Evolutionary conservation across 2,888 invertebrate genomes (phyloP).

Genomic region (Odiellus spinosus): DNA sequence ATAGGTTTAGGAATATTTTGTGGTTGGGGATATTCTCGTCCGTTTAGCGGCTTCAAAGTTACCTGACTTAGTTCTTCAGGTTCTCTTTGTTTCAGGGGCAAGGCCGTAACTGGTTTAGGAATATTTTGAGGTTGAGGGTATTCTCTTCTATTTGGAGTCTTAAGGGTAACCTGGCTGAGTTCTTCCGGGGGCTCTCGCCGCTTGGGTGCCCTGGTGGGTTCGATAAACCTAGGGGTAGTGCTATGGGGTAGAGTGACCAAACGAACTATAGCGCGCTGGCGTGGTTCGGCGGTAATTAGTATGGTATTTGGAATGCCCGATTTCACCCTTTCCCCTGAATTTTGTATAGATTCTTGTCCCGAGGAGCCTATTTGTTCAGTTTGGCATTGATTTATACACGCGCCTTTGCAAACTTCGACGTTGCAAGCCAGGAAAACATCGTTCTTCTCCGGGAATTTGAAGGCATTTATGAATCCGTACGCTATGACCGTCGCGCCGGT

Average conservation of each 20-base stretch:
- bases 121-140: no score
- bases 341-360: neutral
- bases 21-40: no score
- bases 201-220: neutral
- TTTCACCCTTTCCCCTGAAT: neutral
- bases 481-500: slow-evolving; percentile 46
- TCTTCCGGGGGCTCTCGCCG: no score
- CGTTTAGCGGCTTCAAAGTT: no score
- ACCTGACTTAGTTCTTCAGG: no score
- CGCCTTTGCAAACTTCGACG: slow-evolving; percentile 42
- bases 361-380: neutral
- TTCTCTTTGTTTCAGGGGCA: no score
- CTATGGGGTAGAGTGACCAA: neutral
- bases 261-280: neutral
- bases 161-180: no score
- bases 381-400: slow-evolving; percentile 16
- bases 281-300: neutral
- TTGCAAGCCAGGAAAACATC: slow-evolving; percentile 57
- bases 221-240: no score
- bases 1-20: no score
- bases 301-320: neutral
- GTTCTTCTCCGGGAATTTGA: slow-evolving; percentile 54
- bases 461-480: slow-evolving; percentile 50
- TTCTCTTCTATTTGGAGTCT: no score
- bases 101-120: no score